These are phyloP conservation scores for Homarus americanus DNA, from an alignment of 1,140 invertebrate genomes.

Conservation along the genomic window DNA sequence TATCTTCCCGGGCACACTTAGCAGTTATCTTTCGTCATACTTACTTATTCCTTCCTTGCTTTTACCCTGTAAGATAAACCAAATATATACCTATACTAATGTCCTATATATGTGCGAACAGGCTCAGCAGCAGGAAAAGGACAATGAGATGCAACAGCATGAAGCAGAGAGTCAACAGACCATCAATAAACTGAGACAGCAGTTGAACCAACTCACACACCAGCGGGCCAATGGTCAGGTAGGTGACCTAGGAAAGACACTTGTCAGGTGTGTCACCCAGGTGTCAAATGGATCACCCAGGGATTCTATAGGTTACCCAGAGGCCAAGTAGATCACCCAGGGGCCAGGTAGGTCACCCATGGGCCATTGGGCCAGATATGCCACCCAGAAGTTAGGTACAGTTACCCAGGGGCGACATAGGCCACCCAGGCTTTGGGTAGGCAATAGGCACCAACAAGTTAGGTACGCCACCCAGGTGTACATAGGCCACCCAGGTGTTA, in stretches of 20 bases:
- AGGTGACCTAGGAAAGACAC: not conserved
- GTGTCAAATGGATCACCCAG: too few species aligned
- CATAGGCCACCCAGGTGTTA: too few species aligned
- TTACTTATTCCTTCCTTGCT: not conserved
- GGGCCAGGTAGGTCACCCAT: too few species aligned
- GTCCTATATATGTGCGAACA: not conserved
- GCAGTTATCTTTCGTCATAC: not conserved
- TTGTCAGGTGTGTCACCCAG: too few species aligned
- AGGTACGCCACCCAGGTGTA: too few species aligned
- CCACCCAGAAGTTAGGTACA: too few species aligned
- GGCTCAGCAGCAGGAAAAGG: constrained; percentile 30
- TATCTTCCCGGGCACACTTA: not conserved
- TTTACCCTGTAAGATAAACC: not conserved
- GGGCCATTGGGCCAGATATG: too few species aligned
- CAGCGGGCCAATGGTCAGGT: not conserved
- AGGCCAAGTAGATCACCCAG: too few species aligned
- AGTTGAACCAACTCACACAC: not conserved
- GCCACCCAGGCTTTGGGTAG: too few species aligned
- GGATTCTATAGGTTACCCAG: too few species aligned
- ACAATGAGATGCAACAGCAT: constrained; percentile 9
- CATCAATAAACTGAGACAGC: constrained; percentile 3
- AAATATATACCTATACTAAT: not conserved
- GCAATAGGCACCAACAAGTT: too few species aligned
- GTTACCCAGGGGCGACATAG: too few species aligned
- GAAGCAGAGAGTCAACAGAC: constrained; percentile 37